A percentile compares a stretch with the other conserved stretches of the same genome.
phyloP scores from a whole-genome alignment of 1,140 invertebrate species.

The Scaptomyza montana region DNA sequence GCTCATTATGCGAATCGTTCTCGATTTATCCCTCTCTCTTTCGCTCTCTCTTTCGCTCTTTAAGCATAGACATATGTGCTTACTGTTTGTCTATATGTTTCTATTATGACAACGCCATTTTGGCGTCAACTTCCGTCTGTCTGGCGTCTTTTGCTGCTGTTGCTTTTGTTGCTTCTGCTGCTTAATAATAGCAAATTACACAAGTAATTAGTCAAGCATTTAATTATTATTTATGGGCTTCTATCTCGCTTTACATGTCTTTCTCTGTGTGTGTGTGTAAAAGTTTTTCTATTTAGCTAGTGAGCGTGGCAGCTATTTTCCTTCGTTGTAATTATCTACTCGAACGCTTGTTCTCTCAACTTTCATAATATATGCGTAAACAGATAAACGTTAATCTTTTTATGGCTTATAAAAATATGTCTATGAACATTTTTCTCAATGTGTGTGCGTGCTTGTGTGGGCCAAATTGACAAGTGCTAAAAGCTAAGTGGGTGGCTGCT shows the following conservation, averaged over 20 bases:
- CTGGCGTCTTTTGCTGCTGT: conserved; percentile 33
- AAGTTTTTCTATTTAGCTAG: conserved; percentile 31
- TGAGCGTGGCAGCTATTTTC: conserved; percentile 10
- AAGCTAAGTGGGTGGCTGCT: background rate
- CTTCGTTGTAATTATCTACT: conserved; percentile 49
- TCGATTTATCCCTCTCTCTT: background rate
- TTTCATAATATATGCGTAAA: conserved; percentile 42
- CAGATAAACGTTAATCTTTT: conserved; percentile 29
- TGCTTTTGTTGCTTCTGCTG: conserved; percentile 29
- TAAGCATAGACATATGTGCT: too few species aligned
- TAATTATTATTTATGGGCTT: conserved; percentile 79
- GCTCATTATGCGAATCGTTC: conserved; percentile 55
- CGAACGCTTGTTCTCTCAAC: conserved; percentile 34
- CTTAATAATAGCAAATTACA: conserved; percentile 80
- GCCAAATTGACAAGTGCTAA: background rate
- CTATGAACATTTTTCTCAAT: background rate
- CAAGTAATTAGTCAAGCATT: conserved; percentile 83
- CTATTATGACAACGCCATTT: conserved; percentile 51
- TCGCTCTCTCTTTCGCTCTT: too few species aligned
- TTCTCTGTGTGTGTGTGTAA: conserved; percentile 21
- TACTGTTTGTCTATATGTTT: conserved; percentile 5
- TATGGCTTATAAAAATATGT: conserved; percentile 14
- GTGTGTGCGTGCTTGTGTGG: background rate
- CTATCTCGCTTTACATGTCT: conserved; percentile 2
- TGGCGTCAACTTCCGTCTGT: conserved; percentile 52